Conservation (phyloP, 2,888 invertebrate genomes). For the Drosophila percnosoma region DNA sequence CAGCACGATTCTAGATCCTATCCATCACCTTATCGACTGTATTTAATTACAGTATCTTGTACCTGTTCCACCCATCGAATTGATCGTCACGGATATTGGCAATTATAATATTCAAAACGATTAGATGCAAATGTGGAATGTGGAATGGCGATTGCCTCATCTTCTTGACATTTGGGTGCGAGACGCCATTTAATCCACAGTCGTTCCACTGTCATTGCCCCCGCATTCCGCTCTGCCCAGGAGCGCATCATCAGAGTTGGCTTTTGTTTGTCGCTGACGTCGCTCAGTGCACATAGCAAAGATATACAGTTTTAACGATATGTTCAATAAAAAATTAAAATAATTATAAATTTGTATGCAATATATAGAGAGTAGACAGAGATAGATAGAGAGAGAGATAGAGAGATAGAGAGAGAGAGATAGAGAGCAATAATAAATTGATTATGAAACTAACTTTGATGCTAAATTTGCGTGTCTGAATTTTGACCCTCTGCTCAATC, state of each 20-base stretch:
- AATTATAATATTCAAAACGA: conserved; percentile 45
- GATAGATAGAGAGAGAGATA: conserved; percentile 34
- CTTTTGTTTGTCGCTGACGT: conserved; percentile 16
- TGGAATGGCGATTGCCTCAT: conserved; percentile 51
- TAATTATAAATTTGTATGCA: conserved; percentile 48
- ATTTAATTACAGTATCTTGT: neutral
- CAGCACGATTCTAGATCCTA: neutral
- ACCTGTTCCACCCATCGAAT: conserved; percentile 19
- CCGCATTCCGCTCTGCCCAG: conserved; percentile 51
- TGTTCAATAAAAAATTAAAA: conserved; percentile 38
- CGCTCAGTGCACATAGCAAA: conserved; percentile 31
- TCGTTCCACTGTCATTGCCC: conserved; percentile 31
- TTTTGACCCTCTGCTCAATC: conserved; percentile 86
- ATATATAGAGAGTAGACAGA: conserved; percentile 48
- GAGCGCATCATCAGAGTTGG: conserved; percentile 26
- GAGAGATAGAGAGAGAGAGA: conserved; percentile 19
- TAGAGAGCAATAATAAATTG: conserved; percentile 72
- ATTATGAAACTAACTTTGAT: conserved; percentile 85
- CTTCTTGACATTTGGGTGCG: conserved; percentile 35
- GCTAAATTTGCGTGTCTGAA: conserved; percentile 85
- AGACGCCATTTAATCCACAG: conserved; percentile 27
- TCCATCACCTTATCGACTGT: neutral
- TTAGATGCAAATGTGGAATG: conserved; percentile 38
- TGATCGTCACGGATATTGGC: conserved; percentile 52
- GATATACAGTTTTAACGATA: conserved; percentile 34